Evolutionary conservation across 2,113 vertebrate genomes (phyloP).

Genomic region (Tragulus kanchil): DNA sequence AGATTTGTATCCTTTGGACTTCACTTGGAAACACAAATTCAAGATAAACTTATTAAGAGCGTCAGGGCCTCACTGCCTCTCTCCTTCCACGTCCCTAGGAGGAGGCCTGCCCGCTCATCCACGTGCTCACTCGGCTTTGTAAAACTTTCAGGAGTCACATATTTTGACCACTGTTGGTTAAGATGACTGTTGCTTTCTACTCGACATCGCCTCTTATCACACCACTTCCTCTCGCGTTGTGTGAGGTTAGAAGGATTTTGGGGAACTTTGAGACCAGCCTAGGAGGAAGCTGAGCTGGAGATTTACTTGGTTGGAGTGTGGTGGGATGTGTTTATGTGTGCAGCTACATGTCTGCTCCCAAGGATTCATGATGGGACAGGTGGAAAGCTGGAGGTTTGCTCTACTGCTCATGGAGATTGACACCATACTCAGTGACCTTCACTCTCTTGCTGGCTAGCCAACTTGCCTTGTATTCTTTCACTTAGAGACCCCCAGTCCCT

Average conservation of each 20-base stretch:
- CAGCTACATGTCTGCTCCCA: not conserved
- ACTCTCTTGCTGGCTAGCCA: not conserved
- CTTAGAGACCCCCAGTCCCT: not conserved
- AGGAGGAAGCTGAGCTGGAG: not conserved
- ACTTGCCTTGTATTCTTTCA: not conserved
- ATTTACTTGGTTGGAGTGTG: not conserved
- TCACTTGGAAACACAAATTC: not conserved
- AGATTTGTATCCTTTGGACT: not conserved
- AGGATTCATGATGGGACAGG: not conserved
- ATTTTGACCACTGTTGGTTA: not conserved
- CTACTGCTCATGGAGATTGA: not conserved
- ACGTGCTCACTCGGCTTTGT: not conserved
- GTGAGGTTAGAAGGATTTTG: not conserved
- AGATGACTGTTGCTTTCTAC: not conserved
- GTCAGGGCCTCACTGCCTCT: not conserved
- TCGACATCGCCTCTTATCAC: not conserved
- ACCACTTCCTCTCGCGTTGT: not conserved
- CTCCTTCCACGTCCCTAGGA: not conserved
- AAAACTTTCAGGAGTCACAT: not conserved
- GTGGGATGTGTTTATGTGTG: not conserved
- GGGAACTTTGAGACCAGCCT: not conserved
- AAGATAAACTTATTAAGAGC: not conserved
- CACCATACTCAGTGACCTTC: not conserved
- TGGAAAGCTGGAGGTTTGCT: not conserved
- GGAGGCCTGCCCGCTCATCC: accelerated